Evolutionary conservation across 2,797 vertebrate genomes (phyloP).

Genomic region (Sitta carolinensis): DNA sequence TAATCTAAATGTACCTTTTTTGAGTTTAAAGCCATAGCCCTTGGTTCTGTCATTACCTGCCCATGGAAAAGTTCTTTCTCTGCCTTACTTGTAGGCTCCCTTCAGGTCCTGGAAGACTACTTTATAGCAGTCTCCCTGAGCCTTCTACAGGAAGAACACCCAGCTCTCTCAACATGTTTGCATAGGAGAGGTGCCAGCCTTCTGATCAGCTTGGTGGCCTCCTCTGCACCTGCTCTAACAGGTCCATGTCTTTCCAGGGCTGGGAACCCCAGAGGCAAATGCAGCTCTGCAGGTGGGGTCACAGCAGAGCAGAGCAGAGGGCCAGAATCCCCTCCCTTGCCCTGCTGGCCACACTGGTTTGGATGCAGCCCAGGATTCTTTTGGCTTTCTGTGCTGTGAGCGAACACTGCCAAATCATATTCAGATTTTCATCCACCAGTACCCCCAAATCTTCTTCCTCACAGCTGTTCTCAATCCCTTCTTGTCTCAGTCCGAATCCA

Average conservation of each 20-base stretch:
- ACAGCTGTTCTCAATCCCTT: not conserved
- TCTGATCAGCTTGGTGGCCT: not conserved
- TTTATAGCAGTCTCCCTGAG: not conserved
- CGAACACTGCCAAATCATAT: not conserved
- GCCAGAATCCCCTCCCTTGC: rapidly evolving
- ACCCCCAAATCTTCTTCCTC: not conserved
- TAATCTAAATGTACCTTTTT: not conserved
- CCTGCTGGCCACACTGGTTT: not conserved
- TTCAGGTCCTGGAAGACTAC: not conserved
- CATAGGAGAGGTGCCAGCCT: not conserved
- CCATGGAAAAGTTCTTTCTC: not conserved
- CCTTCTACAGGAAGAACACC: not conserved
- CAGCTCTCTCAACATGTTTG: not conserved
- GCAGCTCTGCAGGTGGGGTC: not conserved
- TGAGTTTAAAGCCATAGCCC: not conserved
- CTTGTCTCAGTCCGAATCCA: not conserved
- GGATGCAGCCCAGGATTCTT: rapidly evolving
- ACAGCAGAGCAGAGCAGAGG: not conserved
- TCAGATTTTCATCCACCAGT: not conserved
- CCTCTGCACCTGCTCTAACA: not conserved
- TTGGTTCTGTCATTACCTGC: not conserved
- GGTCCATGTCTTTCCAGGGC: not conserved
- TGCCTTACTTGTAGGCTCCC: not conserved
- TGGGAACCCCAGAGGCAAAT: not conserved
- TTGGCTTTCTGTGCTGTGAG: not conserved